A percentile compares a stretch with the other conserved stretches of the same genome.
phyloP scores from a whole-genome alignment of 2,797 vertebrate genomes.

The Clarias fuscus region DNA sequence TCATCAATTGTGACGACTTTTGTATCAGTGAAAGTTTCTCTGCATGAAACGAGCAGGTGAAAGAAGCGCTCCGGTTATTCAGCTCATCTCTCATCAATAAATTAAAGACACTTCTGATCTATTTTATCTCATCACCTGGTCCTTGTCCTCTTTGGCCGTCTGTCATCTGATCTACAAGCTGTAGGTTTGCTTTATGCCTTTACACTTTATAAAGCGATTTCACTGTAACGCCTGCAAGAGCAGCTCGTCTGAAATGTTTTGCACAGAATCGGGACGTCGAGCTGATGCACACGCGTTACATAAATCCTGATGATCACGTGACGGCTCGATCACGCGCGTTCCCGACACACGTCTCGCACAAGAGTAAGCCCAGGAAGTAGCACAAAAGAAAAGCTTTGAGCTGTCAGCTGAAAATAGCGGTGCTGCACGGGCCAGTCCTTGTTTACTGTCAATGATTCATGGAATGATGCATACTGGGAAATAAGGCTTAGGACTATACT shows the following conservation, averaged over 20 bases:
- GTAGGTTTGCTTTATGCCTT: background rate
- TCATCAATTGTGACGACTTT: background rate
- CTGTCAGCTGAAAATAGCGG: slow-evolving; percentile 22
- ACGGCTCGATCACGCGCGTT: background rate
- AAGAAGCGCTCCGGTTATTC: background rate
- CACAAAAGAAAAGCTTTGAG: background rate
- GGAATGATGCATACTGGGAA: slow-evolving; percentile 21
- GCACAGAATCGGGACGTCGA: background rate
- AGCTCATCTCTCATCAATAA: background rate
- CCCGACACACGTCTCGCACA: background rate
- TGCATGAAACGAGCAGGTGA: background rate
- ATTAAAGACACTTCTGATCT: background rate
- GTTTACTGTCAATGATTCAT: background rate
- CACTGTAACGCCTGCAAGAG: background rate
- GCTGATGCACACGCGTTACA: background rate
- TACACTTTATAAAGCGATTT: background rate
- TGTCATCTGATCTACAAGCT: background rate
- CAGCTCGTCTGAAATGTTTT: background rate
- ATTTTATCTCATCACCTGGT: background rate
- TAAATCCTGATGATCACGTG: background rate
- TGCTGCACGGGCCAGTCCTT: background rate
- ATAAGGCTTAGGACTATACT: background rate
- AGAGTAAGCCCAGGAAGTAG: background rate
- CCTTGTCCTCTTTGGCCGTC: background rate
- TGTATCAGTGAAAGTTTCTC: background rate